Conservation (phyloP, 2,797 vertebrate species). For the Gambusia yucatana region DNA sequence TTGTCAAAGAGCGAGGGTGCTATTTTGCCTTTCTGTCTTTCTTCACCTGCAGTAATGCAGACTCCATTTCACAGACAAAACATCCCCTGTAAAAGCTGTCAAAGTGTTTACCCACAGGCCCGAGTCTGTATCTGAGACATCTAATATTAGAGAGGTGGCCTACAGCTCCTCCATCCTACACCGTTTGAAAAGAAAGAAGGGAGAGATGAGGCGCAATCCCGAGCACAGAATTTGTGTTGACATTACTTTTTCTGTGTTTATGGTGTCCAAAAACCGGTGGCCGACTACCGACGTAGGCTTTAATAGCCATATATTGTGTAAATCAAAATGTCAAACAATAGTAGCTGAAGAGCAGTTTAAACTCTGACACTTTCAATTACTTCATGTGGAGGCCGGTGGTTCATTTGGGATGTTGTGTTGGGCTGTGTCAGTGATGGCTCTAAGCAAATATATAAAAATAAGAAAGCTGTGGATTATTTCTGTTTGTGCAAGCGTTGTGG, state of each 20-base stretch:
- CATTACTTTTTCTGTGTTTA: background rate
- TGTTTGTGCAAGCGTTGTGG: constrained; percentile 9
- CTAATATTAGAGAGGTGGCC: constrained; percentile 82
- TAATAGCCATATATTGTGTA: background rate
- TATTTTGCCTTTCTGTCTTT: constrained; percentile 46
- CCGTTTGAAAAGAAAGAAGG: constrained; percentile 50
- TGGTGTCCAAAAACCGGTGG: background rate
- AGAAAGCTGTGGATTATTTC: constrained; percentile 2
- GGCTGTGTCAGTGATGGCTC: background rate
- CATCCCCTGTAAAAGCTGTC: constrained; percentile 82
- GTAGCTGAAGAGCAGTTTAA: background rate
- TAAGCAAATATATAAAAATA: background rate
- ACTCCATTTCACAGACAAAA: constrained; percentile 84
- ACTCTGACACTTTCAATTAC: background rate
- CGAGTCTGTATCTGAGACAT: constrained; percentile 83
- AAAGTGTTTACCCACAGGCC: constrained; percentile 83
- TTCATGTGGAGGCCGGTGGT: background rate
- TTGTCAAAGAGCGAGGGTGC: constrained; percentile 40
- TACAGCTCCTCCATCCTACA: constrained; percentile 68
- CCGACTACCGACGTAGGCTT: background rate
- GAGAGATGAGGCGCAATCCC: constrained; percentile 30
- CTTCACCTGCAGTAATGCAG: constrained; percentile 75
- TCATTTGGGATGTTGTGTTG: background rate
- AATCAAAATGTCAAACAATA: background rate
- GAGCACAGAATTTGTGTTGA: constrained; percentile 5